Base-by-base conservation (phyloP, 2,113 vertebrate genomes). In the Gymnarchus niloticus region DNA sequence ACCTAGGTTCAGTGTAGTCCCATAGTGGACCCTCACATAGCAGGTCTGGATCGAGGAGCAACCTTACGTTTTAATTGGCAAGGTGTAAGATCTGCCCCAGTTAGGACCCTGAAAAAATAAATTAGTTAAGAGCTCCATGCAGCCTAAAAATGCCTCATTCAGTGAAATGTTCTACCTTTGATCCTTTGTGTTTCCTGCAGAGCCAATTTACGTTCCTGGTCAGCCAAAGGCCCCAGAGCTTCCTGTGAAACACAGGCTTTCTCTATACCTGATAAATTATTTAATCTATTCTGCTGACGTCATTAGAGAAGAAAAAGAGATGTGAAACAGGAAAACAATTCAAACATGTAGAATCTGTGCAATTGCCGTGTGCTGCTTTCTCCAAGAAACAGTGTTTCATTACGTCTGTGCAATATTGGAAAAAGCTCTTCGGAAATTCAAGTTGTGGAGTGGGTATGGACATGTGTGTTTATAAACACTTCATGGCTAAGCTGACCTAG, bases 71-170 rank as follows among this genome's bases (percentile, higher is more conserved):
- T 90, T 84, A 89, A 90, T 88, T 88, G 73, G 83, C 89, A 91
- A 89, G 89, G 83, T 88, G 91, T 90, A 88, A 91, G 90, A 90
- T 89, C 88, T 92, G 88, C 92, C 90, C 90, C 76, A 90, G 73
- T 87, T 91, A 76, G 87, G 87, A 88, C 80, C 83, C 76, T 65
- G 48, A 77, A 69, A 73, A 69, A 73, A 41, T 41, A 73, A 73
- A 73, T n/a, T n/a, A n/a, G n/a, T n/a, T n/a, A n/a, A 73, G 41
- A 73, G 65, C 65, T 73, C 65, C 37, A 33, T 69, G 61, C 61
- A 69, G 33, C 61, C 61, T 78, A 78, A 78, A 56, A 51, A 28
- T 48, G 51, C 48, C 56, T 41, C 37, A 28, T 82, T 82, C 25
- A 54, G 51, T 82, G 80, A 82, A 82, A 82, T 54, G n/a, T 33